A percentile compares a stretch with the other conserved stretches of the same genome.
Evolutionary conservation across 2,113 vertebrate species (phyloP).

Genomic region (Oceanodroma tethys): DNA sequence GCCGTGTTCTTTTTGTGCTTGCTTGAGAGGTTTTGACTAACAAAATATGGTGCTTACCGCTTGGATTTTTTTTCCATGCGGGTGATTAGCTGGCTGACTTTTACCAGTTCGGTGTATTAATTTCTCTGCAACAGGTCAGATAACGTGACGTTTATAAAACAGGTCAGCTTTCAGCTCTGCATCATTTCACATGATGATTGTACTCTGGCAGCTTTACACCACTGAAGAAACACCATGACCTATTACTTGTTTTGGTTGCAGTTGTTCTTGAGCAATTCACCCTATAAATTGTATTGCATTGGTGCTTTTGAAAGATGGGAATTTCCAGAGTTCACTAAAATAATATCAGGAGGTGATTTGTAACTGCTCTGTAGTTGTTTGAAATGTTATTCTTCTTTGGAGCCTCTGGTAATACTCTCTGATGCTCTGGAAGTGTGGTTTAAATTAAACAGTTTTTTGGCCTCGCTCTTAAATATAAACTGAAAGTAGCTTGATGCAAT

Average conservation of each 20-base stretch:
- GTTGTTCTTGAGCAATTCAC: background rate
- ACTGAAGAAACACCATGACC: background rate
- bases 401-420: background rate
- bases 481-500: background rate
- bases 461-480: background rate
- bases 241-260: fast-evolving
- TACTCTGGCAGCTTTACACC: background rate
- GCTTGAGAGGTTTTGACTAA: background rate
- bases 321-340: background rate
- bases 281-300: fast-evolving
- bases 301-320: background rate
- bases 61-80: background rate
- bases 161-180: background rate
- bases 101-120: background rate
- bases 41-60: background rate
- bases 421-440: background rate
- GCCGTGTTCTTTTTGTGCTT: background rate
- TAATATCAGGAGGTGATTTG: background rate
- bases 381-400: background rate
- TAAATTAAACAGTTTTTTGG: background rate
- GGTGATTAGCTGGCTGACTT: background rate
- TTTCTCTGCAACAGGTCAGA: background rate
- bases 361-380: background rate
- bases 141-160: background rate
- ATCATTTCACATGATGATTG: background rate